These are phyloP conservation scores for Molossus alvarezi DNA, from an alignment of 2,797 vertebrate species.

Conservation along the genomic window DNA sequence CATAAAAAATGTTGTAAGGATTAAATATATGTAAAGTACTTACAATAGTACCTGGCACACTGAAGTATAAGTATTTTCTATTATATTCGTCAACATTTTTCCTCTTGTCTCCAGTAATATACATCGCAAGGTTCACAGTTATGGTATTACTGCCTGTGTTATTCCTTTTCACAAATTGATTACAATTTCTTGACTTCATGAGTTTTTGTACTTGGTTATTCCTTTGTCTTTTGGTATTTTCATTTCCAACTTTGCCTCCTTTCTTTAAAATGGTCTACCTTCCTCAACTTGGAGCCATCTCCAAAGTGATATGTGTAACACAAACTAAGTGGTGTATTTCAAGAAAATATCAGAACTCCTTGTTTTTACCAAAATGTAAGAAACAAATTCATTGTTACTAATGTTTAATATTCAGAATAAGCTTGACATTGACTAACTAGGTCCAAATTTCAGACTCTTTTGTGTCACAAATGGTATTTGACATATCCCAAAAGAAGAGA, in stretches of 20 bases:
- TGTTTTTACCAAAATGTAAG: conserved; percentile 8
- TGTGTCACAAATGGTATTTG: background rate
- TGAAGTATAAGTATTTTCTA: background rate
- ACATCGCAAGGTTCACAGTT: background rate
- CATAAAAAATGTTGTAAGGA: background rate
- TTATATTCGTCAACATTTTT: background rate
- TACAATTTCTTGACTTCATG: conserved; percentile 22
- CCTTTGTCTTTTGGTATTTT: background rate
- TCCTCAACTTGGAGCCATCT: background rate
- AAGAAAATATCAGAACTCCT: conserved; percentile 28
- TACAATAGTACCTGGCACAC: background rate
- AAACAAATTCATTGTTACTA: background rate
- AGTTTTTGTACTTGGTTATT: conserved; percentile 3
- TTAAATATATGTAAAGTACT: conserved; percentile 9
- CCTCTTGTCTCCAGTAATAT: background rate
- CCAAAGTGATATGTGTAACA: background rate
- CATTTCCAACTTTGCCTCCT: background rate
- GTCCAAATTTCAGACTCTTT: conserved; percentile 20
- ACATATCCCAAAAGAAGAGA: background rate
- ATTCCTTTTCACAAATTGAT: background rate
- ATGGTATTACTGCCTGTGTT: background rate
- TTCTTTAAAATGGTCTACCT: conserved; percentile 30
- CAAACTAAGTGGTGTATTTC: background rate
- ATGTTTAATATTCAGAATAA: conserved; percentile 26
- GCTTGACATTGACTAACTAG: background rate